Percentiles rank a stretch among this genome's conserved stretches.
These are phyloP conservation scores for Cynopterus brachyotis DNA, from an alignment of 2,113 vertebrate genomes.

Conservation along the genomic window DNA sequence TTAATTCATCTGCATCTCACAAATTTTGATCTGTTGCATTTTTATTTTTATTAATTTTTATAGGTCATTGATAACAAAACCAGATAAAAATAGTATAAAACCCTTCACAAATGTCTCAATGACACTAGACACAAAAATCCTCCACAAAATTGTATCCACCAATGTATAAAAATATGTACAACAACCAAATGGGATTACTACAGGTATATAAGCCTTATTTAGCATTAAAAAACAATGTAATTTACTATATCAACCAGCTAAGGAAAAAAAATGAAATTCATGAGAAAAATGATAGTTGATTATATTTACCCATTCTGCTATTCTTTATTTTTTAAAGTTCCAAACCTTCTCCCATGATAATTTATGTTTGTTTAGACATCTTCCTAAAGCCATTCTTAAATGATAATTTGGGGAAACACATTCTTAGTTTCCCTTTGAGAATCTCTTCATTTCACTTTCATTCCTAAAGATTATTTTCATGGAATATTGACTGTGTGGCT, in stretches of 20 bases:
- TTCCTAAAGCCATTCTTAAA: not conserved
- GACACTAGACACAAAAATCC: not conserved
- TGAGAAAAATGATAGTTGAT: not conserved
- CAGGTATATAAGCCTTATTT: not conserved
- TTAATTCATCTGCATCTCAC: not conserved
- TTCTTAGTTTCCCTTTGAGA: not conserved
- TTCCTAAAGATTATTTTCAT: not conserved
- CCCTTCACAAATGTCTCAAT: not conserved
- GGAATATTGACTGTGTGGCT: not conserved
- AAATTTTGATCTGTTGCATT: not conserved
- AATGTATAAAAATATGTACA: not conserved
- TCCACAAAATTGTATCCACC: not conserved
- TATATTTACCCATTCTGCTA: not conserved
- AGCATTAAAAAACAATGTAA: not conserved
- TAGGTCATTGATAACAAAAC: not conserved
- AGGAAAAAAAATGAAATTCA: not conserved
- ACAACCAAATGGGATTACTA: not conserved
- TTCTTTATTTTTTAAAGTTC: not conserved
- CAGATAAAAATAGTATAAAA: not conserved
- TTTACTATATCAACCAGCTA: not conserved
- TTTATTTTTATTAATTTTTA: not conserved
- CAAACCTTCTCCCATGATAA: not conserved
- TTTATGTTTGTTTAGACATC: slow-evolving; percentile 1
- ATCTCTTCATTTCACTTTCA: not conserved
- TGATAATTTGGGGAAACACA: not conserved